Conservation (phyloP, 35 echinoderm and acorn worm species). For the Heliocidaris tuberculata region DNA sequence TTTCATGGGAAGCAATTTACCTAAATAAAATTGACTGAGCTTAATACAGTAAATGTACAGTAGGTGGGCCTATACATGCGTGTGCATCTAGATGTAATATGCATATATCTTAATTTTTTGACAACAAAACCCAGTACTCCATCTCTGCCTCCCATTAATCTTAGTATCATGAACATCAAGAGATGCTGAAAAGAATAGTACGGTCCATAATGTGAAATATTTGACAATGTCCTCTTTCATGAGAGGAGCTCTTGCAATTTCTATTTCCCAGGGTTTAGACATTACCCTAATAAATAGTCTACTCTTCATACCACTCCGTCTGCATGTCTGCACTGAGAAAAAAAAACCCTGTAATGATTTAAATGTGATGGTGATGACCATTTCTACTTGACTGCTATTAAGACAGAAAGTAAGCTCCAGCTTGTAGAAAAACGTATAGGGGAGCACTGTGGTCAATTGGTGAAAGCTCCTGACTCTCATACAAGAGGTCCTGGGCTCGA, state of each 20-base stretch:
- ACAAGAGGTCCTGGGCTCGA: too few species aligned
- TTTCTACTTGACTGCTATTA: background rate
- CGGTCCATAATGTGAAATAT: background rate
- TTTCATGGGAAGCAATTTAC: too few species aligned
- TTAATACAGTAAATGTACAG: too few species aligned
- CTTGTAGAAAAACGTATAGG: too few species aligned
- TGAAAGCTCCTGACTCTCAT: too few species aligned
- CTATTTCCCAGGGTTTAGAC: background rate
- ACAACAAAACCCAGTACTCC: background rate
- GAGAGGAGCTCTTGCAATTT: background rate
- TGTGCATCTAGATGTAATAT: too few species aligned
- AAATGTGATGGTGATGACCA: background rate
- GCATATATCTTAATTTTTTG: too few species aligned
- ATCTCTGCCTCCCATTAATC: background rate
- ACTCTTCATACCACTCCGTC: background rate
- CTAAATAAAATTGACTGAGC: too few species aligned
- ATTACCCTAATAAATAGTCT: constrained; percentile 10
- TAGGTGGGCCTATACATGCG: too few species aligned
- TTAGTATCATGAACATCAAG: background rate
- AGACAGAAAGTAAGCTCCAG: background rate
- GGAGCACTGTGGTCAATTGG: too few species aligned
- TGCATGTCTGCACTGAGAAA: background rate
- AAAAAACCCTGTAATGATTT: background rate
- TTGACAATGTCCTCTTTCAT: background rate
- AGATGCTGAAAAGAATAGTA: background rate